phyloP scores from a whole-genome alignment of 92 coral and sea anemone species.

The Porites evermanni region DNA sequence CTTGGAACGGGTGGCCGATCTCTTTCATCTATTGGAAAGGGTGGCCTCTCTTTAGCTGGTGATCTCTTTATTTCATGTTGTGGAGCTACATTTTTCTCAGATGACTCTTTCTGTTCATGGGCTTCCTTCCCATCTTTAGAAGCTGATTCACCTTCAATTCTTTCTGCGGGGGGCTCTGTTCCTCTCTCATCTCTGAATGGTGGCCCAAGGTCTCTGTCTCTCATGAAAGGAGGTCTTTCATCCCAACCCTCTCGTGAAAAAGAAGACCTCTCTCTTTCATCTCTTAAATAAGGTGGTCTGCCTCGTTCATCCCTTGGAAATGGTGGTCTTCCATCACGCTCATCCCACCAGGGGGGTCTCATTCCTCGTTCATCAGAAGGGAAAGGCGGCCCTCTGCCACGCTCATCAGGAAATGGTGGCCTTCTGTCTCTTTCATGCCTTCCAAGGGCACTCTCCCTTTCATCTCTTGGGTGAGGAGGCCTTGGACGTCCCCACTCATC shows the following conservation, averaged over 20 bases:
- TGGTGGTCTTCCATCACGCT: conserved; percentile 34
- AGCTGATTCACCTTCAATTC: conserved; percentile 6
- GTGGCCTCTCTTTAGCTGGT: conserved; percentile 19
- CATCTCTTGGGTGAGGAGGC: conserved; percentile 32
- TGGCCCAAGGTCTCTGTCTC: conserved; percentile 30
- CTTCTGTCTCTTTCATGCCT: conserved; percentile 20
- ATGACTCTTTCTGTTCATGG: neutral
- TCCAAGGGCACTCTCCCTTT: conserved; percentile 24
- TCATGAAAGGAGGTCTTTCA: conserved; percentile 8
- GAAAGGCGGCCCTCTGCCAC: conserved; percentile 31
- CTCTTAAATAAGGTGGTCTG: conserved; percentile 50
- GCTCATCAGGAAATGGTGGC: conserved; percentile 32
- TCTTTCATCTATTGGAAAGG: conserved; percentile 1
- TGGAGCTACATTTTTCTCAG: neutral
- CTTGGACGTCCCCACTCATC: conserved; percentile 12
- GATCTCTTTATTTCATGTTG: conserved; percentile 35
- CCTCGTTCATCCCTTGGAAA: conserved; percentile 27
- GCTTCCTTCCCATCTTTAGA: conserved; percentile 1
- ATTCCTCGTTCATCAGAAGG: conserved; percentile 27
- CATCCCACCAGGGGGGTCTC: conserved; percentile 19
- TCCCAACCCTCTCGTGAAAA: neutral
- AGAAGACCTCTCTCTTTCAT: conserved; percentile 14
- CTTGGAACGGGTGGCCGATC: conserved; percentile 25
- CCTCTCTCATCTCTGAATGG: conserved; percentile 7
- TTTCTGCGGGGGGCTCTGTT: conserved; percentile 20